Evolutionary conservation across 2,797 vertebrate genomes (phyloP), one percentile per base, ranked within the genome.

Genomic region (Huso huso): DNA sequence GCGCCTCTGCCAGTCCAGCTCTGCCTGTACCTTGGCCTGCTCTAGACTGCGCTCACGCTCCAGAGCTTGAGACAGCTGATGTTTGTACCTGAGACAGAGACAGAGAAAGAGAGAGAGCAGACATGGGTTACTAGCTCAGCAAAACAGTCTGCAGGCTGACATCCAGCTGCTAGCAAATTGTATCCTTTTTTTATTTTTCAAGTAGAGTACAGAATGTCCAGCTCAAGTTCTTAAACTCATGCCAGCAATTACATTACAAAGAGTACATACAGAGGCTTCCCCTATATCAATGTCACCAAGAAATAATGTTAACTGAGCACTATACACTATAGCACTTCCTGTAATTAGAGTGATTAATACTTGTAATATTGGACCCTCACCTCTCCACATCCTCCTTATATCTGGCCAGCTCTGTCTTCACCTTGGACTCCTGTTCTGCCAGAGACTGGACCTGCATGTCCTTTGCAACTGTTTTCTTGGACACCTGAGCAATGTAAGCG

Each of bases 1-100:
- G 65, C 82, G 81, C 10, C 69, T 82, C 77, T 91, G 88, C 88
- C 92, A 93, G 73, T 91, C 89, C 67, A 92, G 70, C 74, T 88
- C 86, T 58, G 80, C 51, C 79, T 93, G 91, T 8, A 86, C 82
- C 69, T 81, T 79, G 5, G 71, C 82, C 23, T 86, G 86, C 69
- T 94, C 86, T 59, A 93, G 81, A 63, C 70, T 72, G 68, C 69
- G 74, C 70, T 93, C 91, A 70, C 61, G 77, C 64, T 87, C 81
- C 58, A 86, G 66, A 0, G 88, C 84, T 59, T 72, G 72, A 48
- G 76, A 75, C 66, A 93, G 69, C 68, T 93, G 88, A 64, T 87
- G 84, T 64, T 91, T 87, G 75, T 92, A 94, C 77, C 94, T 98
- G 72, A 66, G 67, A 61, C 6, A 70, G 51, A 72, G 6, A 70